Base-by-base conservation (phyloP, 2,797 vertebrate genomes). In the Labroides dimidiatus region DNA sequence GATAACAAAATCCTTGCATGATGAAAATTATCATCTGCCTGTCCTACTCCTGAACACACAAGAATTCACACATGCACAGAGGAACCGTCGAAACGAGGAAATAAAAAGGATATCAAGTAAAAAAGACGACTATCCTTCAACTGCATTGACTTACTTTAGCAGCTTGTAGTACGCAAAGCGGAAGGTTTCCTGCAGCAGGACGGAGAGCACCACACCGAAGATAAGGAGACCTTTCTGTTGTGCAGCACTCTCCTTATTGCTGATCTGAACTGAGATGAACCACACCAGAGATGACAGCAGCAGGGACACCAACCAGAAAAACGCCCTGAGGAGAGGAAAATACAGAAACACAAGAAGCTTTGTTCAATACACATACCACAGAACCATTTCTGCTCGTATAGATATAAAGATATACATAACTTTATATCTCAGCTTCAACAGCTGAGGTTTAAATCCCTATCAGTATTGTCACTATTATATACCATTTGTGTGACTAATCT, bases 241-340 rank as follows among this genome's bases (percentile, higher is more conserved):
- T 1, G 82, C 62, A 6, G 81, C 85, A 10, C 88, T 93, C 37
- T 87, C 87, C 76, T 92, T 92, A 27, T 93, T 88, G 53, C 88
- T 92, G 85, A 91, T 86, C 84, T 92, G 86, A 36, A 95, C 93
- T 0, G 93, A 90, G 75, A 93, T 78, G 89, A 95, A 95, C 92
- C 95, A 95, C 13, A 94, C 86, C 24, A 88, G 53, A 17, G 94
- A 95, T 2, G 94, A 93, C 73, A 96, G 82, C 72, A 95, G 89
- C 60, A 95, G 87, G 4, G 94, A 95, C 64, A 95, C 83, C 72
- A 95, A 86, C 92, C 93, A 94, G 91, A 94, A 87, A 41, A 95
- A 96, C 2, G 91, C 93, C n/a, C 93, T 95, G 68, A 78, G 77
- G 64, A n/a, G 12, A 10, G 8, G 15, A 55, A 58, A 51, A 0